phyloP scores from a whole-genome alignment of 2,888 invertebrate species.

The Agrotis segetum region DNA sequence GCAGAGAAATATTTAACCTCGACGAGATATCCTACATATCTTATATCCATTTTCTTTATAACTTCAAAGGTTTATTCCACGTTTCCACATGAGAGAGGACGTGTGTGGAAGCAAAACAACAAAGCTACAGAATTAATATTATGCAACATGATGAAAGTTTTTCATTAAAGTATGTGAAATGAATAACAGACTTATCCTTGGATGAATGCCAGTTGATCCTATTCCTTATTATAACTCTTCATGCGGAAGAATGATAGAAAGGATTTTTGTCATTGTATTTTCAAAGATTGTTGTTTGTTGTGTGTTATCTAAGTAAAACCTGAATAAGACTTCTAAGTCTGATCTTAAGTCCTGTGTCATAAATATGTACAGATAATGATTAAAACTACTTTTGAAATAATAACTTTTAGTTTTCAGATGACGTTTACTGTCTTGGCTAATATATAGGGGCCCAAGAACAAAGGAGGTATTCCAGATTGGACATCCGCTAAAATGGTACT shows the following conservation, averaged over 20 bases:
- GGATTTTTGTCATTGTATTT: background rate
- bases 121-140: conserved; percentile 2
- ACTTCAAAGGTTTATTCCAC: conserved; percentile 6
- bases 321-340: too few relatives aligned
- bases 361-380: background rate
- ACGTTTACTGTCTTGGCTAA: too few relatives aligned
- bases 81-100: conserved; percentile 6
- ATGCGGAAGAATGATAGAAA: background rate
- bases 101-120: background rate
- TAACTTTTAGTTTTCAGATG: background rate
- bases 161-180: conserved; percentile 8
- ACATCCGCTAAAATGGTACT: too few relatives aligned
- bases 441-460: too few relatives aligned
- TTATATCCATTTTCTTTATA: background rate
- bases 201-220: background rate
- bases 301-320: too few relatives aligned
- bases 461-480: too few relatives aligned
- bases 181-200: background rate
- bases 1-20: too few relatives aligned
- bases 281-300: too few relatives aligned
- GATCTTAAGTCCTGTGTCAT: background rate
- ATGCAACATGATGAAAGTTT: background rate
- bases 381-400: background rate
- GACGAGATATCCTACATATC: background rate
- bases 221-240: background rate